A percentile compares a stretch with the other conserved stretches of the same genome.
Conservation (phyloP, 2,113 vertebrate species). For the Polyodon spathula region DNA sequence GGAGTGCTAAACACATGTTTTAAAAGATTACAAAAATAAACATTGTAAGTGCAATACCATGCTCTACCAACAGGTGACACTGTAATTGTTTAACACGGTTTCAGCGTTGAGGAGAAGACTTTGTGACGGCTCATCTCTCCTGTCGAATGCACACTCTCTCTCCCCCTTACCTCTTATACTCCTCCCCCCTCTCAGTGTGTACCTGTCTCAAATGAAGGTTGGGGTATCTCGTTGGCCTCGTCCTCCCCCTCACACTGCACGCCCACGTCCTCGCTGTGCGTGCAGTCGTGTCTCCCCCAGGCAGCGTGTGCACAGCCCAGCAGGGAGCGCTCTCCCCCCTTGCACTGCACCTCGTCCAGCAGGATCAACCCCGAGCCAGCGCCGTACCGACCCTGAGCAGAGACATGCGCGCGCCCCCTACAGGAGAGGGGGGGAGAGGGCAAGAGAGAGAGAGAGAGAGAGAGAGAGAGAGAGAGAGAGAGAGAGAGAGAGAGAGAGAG, state of each 20-base stretch:
- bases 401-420: slow-evolving; percentile 54
- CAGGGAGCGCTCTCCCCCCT: slow-evolving; percentile 68
- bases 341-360: slow-evolving; percentile 73
- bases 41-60: too few species aligned
- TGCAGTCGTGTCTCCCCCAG: slow-evolving; percentile 83
- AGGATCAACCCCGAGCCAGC: slow-evolving; percentile 70
- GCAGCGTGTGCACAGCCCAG: slow-evolving; percentile 70
- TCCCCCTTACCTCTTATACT: not conserved
- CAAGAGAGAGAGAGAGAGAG: not conserved
- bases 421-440: slow-evolving; percentile 3
- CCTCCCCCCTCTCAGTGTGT: not conserved
- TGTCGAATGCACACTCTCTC: not conserved
- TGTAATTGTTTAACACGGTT: too few species aligned
- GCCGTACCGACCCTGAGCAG: slow-evolving; percentile 49
- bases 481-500: not conserved
- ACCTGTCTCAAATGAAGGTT: slow-evolving; percentile 48
- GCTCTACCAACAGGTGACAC: too few species aligned
- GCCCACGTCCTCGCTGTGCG: slow-evolving; percentile 73
- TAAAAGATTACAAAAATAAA: too few species aligned
- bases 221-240: slow-evolving; percentile 52
- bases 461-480: not conserved
- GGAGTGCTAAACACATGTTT: too few species aligned
- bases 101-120: too few species aligned
- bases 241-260: slow-evolving; percentile 53
- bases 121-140: too few species aligned